Evolutionary conservation across 2,797 vertebrate genomes (phyloP).

Genomic region (Todus mexicanus): DNA sequence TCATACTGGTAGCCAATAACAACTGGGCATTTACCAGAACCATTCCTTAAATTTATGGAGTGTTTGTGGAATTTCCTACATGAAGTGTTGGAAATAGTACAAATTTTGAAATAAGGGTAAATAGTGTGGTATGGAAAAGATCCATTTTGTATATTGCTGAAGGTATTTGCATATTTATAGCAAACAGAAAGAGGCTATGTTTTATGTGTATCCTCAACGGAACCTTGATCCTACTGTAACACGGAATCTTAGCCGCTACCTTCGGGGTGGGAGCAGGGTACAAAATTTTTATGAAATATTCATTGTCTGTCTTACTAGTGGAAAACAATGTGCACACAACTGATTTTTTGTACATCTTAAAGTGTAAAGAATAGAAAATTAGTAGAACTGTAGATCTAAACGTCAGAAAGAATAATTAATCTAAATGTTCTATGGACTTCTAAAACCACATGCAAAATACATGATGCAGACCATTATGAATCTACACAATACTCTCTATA

Average conservation of each 20-base stretch:
- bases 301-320: background rate
- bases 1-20: background rate
- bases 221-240: background rate
- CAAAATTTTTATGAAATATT: background rate
- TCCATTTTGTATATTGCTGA: background rate
- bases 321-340: background rate
- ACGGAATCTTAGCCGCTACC: background rate
- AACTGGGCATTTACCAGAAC: background rate
- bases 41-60: slow-evolving; percentile 16
- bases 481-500: background rate
- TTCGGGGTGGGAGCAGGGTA: background rate
- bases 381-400: background rate
- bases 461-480: background rate
- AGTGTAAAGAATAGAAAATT: background rate
- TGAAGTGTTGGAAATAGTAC: background rate
- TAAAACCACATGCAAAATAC: background rate
- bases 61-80: background rate
- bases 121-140: background rate
- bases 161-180: background rate
- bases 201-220: background rate
- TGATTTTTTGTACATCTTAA: background rate
- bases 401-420: background rate
- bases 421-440: background rate
- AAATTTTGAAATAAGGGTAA: slow-evolving; percentile 23
- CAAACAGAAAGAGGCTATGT: background rate